phyloP scores from a whole-genome alignment of 2,888 invertebrate genomes.

The Halictus quadricinctus region DNA sequence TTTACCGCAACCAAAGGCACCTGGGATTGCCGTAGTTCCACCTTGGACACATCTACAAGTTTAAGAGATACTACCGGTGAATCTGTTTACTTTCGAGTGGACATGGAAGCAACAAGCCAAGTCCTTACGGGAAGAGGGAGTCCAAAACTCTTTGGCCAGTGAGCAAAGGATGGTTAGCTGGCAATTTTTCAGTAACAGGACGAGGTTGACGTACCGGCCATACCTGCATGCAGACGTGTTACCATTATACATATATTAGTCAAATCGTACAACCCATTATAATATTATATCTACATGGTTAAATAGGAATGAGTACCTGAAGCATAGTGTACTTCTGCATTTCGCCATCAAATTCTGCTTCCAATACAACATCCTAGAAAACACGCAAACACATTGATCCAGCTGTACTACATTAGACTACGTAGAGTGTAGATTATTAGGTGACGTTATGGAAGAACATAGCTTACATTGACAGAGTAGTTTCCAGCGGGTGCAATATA shows the following conservation, averaged over 20 bases:
- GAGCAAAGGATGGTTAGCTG: slow-evolving; percentile 98
- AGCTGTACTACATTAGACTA: background rate
- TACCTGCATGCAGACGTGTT: slow-evolving; percentile 83
- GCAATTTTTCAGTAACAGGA: slow-evolving; percentile 98
- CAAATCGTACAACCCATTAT: background rate
- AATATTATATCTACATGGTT: background rate
- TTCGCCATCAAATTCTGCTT: slow-evolving; percentile 99
- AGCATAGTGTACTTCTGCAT: slow-evolving; percentile 96
- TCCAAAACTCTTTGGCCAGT: slow-evolving; percentile 99
- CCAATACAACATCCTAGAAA: slow-evolving; percentile 94
- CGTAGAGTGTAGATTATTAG: background rate
- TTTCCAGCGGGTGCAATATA: slow-evolving; percentile 97
- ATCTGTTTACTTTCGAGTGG: slow-evolving; percentile 61
- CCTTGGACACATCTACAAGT: slow-evolving; percentile 95
- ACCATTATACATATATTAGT: slow-evolving; percentile 7
- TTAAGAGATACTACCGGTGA: background rate
- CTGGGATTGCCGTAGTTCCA: slow-evolving; percentile 99
- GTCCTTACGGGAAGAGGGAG: slow-evolving; percentile 96
- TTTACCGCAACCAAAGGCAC: slow-evolving; percentile 99
- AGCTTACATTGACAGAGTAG: slow-evolving; percentile 94
- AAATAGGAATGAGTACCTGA: slow-evolving; percentile 84
- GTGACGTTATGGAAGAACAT: background rate
- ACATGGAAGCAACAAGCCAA: background rate
- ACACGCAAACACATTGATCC: background rate
- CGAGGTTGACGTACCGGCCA: slow-evolving; percentile 99